These are phyloP conservation scores for Polyommatus icarus DNA, from an alignment of 2,888 invertebrate species.

Conservation along the genomic window DNA sequence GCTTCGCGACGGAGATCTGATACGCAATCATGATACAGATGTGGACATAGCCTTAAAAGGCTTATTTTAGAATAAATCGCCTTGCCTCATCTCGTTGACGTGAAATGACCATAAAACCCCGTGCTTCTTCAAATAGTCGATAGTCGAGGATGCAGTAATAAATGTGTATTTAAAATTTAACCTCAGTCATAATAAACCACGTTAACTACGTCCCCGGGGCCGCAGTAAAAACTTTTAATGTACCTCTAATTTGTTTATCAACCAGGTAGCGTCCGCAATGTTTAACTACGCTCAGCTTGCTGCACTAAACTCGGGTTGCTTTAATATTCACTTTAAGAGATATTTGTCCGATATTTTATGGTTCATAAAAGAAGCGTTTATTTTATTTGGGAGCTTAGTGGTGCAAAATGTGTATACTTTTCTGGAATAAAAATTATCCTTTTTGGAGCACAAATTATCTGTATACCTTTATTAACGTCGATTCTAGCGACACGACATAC, in stretches of 20 bases:
- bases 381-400: neutral
- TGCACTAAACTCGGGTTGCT: neutral
- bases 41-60: no score
- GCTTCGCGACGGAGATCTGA: no score
- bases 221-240: slow-evolving; percentile 21
- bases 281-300: neutral
- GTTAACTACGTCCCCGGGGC: slow-evolving; percentile 14
- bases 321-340: neutral
- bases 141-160: neutral
- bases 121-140: neutral
- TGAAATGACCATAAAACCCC: neutral
- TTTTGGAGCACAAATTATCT: neutral
- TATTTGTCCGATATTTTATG: neutral
- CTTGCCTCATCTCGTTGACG: neutral
- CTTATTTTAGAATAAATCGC: no score
- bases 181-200: neutral
- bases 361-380: neutral
- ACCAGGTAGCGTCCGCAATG: slow-evolving; percentile 6
- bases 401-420: neutral
- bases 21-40: no score
- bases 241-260: slow-evolving; percentile 26
- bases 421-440: neutral
- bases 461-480: no score
- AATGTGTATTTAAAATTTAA: neutral
- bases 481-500: no score